phyloP scores from a whole-genome alignment of 2,797 vertebrate genomes.

The Notamacropus eugenii region DNA sequence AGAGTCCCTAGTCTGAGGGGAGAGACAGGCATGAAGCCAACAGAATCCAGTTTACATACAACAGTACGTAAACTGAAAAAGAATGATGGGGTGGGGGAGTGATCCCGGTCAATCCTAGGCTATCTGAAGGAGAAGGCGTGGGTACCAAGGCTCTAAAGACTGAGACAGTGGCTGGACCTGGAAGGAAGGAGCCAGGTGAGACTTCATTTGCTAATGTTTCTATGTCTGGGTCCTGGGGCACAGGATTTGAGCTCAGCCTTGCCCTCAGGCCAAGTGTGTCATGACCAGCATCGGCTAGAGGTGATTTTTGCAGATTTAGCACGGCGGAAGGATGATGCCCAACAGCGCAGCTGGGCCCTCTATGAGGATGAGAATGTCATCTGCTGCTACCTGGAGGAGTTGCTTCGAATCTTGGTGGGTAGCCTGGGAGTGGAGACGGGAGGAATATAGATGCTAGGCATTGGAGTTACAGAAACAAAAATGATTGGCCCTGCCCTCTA shows the following conservation, averaged over 20 bases:
- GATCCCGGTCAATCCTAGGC: background rate
- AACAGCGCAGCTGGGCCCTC: conserved; percentile 98
- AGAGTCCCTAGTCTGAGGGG: background rate
- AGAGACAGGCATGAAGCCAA: background rate
- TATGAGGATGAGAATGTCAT: conserved; percentile 96
- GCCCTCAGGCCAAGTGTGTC: conserved; percentile 96
- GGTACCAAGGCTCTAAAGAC: conserved; percentile 1
- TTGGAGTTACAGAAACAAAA: background rate
- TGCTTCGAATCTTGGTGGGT: conserved; percentile 96
- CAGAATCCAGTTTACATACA: background rate
- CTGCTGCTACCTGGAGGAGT: conserved; percentile 96
- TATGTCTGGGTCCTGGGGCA: background rate
- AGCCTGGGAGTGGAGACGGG: background rate
- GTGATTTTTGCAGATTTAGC: conserved; percentile 96
- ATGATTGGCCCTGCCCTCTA: no score
- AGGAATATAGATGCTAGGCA: background rate
- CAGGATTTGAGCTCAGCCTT: conserved; percentile 89
- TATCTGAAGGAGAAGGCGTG: background rate
- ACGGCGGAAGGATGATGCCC: conserved; percentile 94
- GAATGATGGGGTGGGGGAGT: background rate
- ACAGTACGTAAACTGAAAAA: background rate
- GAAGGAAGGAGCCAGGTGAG: conserved; percentile 31
- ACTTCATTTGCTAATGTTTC: conserved; percentile 34
- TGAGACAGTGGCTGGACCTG: conserved; percentile 1
- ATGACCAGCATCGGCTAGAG: conserved; percentile 96